Evolutionary conservation across 1,140 invertebrate genomes (phyloP), one percentile per base, ranked within the genome.

Genomic region (Drosophila ironensis): DNA sequence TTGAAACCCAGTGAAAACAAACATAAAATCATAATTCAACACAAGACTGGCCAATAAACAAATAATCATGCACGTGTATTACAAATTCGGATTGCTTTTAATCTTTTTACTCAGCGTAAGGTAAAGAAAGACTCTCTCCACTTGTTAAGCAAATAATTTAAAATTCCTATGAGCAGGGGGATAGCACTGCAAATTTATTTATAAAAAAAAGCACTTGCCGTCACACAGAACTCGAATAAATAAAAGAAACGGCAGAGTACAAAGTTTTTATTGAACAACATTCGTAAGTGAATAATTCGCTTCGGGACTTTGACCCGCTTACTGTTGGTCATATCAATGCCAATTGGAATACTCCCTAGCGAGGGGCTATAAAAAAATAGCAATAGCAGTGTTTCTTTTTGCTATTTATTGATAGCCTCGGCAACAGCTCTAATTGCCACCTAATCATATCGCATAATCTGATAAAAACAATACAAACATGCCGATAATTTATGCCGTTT

Each of bases 81-180:
- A 82, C 68, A 89, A 89, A 71, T 89, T 89, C 53, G 87, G 87
- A 86, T 72, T 89, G 78, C 64, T 89, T 25, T 53, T 89, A 38
- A 89, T 89, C 69, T 88, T 89, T 72, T 53, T 89, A 52, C 72
- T 89, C 56, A 88, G 78, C 66, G 72, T 89, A 40, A 89, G 87
- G 87, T 89, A 87, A 87, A 69, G 19, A 50, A n/a, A n/a, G n/a
- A n/a, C n/a, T n/a, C n/a, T n/a, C n/a, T n/a, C 54, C 35, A 27
- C 16, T 25, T 4, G 0, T 9, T 33, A 5, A n/a, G 0, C 0
- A 12, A 48, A 30, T 60, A 42, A 63, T 63, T 40, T 63, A 28
- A 11, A 30, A 63, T 63, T 63, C 57, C 1, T 25, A 63, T 63
- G 3, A 3, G 41, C 5, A 19, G 14, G 14, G 22, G 22, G 41